phyloP scores from a whole-genome alignment of 2,888 invertebrate genomes.

The Thymelicus acteon region DNA sequence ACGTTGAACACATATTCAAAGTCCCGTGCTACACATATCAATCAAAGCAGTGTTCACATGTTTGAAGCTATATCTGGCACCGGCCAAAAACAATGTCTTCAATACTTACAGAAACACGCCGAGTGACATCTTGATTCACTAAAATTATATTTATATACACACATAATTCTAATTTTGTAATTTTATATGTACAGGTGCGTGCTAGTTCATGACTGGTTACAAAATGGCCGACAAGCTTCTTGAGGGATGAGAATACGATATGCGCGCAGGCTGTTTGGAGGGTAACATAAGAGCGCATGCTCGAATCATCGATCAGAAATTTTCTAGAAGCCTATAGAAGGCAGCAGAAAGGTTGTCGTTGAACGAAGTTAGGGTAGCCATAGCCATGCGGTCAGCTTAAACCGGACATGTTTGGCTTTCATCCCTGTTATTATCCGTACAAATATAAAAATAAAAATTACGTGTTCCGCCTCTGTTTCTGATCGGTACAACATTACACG shows the following conservation, averaged over 20 bases:
- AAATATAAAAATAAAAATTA: too few relatives aligned
- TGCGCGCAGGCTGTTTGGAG: background rate
- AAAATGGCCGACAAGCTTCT: conserved; percentile 9
- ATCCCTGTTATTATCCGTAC: too few relatives aligned
- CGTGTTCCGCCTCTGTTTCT: too few relatives aligned
- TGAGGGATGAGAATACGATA: background rate
- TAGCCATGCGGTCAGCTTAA: too few relatives aligned
- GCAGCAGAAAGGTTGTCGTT: too few relatives aligned
- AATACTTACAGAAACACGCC: conserved; percentile 25
- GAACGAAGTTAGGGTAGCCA: too few relatives aligned
- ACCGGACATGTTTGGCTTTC: too few relatives aligned
- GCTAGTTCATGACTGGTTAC: conserved; percentile 28
- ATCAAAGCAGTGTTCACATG: too few relatives aligned
- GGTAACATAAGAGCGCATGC: conserved; percentile 8
- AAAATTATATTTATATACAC: conserved; percentile 13
- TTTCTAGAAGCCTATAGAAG: background rate
- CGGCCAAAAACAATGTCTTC: conserved; percentile 6
- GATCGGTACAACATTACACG: too few relatives aligned
- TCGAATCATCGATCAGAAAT: background rate
- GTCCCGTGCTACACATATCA: too few relatives aligned
- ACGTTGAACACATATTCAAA: too few relatives aligned
- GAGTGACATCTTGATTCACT: conserved; percentile 28
- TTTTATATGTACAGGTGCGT: conserved; percentile 34
- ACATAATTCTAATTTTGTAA: conserved; percentile 31
- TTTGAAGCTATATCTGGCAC: too few relatives aligned